Conservation (phyloP, 1,140 invertebrate genomes). For the Dendrolimus punctatus region DNA sequence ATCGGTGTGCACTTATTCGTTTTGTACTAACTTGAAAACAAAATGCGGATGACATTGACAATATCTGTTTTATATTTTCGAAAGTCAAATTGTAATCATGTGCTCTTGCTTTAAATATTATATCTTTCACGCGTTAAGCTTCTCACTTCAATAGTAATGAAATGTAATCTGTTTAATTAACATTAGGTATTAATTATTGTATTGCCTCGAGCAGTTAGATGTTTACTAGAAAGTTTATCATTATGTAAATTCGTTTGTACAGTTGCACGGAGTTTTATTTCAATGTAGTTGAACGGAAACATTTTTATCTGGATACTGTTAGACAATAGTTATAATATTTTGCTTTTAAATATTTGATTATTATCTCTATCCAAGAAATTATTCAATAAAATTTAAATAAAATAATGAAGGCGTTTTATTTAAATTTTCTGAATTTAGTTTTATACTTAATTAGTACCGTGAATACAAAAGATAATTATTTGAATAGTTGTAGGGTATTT, state of each 20-base stretch:
- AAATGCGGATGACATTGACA: conserved; percentile 64
- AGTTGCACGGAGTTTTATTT: conserved; percentile 41
- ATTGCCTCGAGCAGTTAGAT: conserved; percentile 19
- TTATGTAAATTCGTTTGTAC: conserved; percentile 47
- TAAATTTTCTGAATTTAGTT: too few relatives aligned
- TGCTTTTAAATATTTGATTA: conserved; percentile 56
- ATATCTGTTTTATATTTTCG: conserved; percentile 46
- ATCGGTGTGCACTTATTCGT: conserved; percentile 53
- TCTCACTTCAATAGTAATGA: conserved; percentile 7
- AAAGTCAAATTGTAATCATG: conserved; percentile 9
- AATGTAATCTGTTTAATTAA: conserved; percentile 11
- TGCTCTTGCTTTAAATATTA: conserved; percentile 9
- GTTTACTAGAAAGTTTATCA: conserved; percentile 22
- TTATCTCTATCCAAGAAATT: conserved; percentile 49
- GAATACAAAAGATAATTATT: too few relatives aligned
- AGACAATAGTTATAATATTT: conserved; percentile 46
- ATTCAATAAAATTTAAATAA: conserved; percentile 60
- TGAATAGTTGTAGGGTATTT: too few relatives aligned
- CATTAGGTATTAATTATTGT: conserved; percentile 15
- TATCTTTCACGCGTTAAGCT: conserved; percentile 15
- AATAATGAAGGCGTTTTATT: background rate
- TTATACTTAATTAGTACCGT: too few relatives aligned
- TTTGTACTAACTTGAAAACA: conserved; percentile 38
- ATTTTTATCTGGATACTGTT: conserved; percentile 37
- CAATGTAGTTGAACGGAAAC: conserved; percentile 27